Evolutionary conservation across 2,888 invertebrate genomes (phyloP).

Genomic region (Nycteola revayana): DNA sequence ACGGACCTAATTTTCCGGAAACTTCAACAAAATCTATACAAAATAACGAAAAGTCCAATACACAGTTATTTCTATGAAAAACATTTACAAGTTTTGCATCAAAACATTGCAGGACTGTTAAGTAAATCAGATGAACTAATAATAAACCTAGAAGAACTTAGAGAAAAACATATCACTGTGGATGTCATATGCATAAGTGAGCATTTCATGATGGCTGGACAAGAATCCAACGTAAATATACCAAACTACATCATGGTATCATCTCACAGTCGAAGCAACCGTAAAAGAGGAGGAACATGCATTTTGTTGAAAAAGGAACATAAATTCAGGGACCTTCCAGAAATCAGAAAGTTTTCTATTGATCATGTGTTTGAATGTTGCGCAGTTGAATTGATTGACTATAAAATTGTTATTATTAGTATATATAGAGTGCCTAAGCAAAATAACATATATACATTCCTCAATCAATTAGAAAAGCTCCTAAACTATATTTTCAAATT

Average conservation of each 20-base stretch:
- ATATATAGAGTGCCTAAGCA: slow-evolving; percentile 1
- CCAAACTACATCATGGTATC: slow-evolving; percentile 3
- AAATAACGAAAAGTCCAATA: too few relatives aligned
- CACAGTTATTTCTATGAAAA: too few relatives aligned
- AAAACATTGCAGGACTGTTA: slow-evolving; percentile 5
- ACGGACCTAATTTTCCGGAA: too few relatives aligned
- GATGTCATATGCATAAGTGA: slow-evolving; percentile 2
- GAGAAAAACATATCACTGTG: background rate
- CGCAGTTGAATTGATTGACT: background rate
- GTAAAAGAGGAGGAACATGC: slow-evolving; percentile 5
- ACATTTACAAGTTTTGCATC: slow-evolving; percentile 1
- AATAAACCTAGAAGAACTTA: slow-evolving; percentile 2
- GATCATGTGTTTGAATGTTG: slow-evolving; percentile 4
- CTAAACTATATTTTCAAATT: background rate
- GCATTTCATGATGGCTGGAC: slow-evolving; percentile 3
- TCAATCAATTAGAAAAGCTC: background rate
- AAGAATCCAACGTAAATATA: background rate
- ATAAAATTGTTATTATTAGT: slow-evolving; percentile 3
- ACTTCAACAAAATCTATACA: too few relatives aligned
- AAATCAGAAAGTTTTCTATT: background rate
- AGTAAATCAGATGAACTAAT: slow-evolving; percentile 1
- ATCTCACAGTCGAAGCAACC: background rate
- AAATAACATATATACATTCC: background rate
- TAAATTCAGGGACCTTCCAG: slow-evolving; percentile 1
- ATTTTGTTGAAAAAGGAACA: slow-evolving; percentile 1